A percentile compares a stretch with the other conserved stretches of the same genome.
Conservation (phyloP, 2,888 invertebrate species). For the Metopia argyrocephala region DNA sequence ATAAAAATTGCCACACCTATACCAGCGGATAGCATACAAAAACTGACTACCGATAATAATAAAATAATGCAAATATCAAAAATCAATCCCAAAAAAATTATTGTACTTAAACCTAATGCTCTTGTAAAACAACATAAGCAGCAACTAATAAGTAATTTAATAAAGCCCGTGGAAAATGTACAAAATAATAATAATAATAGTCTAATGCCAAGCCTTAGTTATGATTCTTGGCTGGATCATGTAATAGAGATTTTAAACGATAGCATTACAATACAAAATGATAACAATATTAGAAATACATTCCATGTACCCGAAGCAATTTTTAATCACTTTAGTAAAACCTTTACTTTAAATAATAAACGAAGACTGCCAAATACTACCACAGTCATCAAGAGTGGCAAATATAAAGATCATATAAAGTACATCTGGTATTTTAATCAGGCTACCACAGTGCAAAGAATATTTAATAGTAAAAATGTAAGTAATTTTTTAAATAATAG, state of each 20-base stretch:
- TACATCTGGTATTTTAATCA: slow-evolving; percentile 87
- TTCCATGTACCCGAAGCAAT: slow-evolving; percentile 86
- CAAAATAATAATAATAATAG: not conserved
- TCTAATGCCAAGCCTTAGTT: slow-evolving; percentile 76
- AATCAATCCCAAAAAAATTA: slow-evolving; percentile 33
- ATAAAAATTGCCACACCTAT: slow-evolving; percentile 34
- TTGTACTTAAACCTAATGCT: slow-evolving; percentile 28
- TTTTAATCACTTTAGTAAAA: slow-evolving; percentile 85
- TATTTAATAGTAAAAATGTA: slow-evolving; percentile 82
- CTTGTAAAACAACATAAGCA: not conserved
- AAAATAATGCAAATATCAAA: slow-evolving; percentile 48
- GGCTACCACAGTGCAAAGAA: slow-evolving; percentile 84
- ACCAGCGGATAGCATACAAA: slow-evolving; percentile 21
- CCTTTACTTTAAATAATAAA: slow-evolving; percentile 83
- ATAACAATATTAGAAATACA: slow-evolving; percentile 83
- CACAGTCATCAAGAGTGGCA: slow-evolving; percentile 82
- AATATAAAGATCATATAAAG: slow-evolving; percentile 84
- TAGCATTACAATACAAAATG: slow-evolving; percentile 85
- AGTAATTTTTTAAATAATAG: slow-evolving; percentile 61
- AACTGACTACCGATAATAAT: slow-evolving; percentile 9
- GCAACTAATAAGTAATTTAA: not conserved
- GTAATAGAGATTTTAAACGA: slow-evolving; percentile 88
- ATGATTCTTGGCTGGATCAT: slow-evolving; percentile 86
- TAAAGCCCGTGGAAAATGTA: not conserved
- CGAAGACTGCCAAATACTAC: slow-evolving; percentile 84